Evolutionary conservation across 2,113 vertebrate genomes (phyloP).

Genomic region (Stictonetta naevosa): DNA sequence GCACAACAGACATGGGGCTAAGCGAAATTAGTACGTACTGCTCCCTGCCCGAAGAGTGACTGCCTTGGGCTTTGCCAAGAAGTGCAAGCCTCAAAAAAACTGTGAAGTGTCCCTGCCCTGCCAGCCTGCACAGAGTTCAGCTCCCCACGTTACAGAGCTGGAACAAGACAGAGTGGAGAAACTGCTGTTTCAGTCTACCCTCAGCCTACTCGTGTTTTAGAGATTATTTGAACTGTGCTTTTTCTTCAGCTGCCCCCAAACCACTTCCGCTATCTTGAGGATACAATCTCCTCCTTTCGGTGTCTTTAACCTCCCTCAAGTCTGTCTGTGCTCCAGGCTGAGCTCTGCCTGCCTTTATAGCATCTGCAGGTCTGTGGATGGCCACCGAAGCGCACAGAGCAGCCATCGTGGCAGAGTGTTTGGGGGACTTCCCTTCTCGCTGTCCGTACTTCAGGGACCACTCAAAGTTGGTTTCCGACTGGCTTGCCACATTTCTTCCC

Average conservation of each 20-base stretch:
- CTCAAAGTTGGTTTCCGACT: background rate
- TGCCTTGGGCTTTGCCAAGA: background rate
- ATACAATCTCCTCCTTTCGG: background rate
- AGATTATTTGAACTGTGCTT: background rate
- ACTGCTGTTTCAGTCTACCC: background rate
- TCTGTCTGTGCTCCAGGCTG: background rate
- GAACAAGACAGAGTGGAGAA: background rate
- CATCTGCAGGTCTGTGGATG: background rate
- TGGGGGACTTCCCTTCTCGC: background rate
- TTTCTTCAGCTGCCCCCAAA: background rate
- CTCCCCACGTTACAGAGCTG: background rate
- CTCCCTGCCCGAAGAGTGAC: background rate
- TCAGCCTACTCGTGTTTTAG: background rate
- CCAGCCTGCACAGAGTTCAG: background rate
- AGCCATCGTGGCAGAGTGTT: rapidly evolving
- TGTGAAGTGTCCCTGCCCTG: background rate
- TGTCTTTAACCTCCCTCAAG: background rate
- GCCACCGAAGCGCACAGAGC: background rate
- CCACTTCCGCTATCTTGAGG: background rate
- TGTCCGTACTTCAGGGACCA: background rate
- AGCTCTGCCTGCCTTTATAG: background rate
- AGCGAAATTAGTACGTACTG: background rate
- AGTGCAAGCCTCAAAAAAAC: background rate
- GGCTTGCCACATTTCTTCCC: background rate
- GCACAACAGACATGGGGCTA: background rate